These are phyloP conservation scores for Camelus bactrianus DNA, from an alignment of 2,113 vertebrate genomes.

Conservation along the genomic window DNA sequence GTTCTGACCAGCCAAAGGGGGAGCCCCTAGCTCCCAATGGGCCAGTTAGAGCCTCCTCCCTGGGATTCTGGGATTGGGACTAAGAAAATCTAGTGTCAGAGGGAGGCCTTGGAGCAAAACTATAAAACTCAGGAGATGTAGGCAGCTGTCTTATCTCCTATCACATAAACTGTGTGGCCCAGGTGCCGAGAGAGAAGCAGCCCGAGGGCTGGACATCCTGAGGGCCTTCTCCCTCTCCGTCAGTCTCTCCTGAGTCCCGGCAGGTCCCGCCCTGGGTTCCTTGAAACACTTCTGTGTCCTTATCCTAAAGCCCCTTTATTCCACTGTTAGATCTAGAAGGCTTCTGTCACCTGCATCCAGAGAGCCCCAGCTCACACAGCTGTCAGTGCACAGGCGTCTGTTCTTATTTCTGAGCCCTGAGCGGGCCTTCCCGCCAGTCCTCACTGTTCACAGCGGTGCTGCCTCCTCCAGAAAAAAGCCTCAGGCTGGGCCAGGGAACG, in stretches of 20 bases:
- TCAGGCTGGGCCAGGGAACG: background rate
- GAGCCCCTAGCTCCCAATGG: background rate
- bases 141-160: background rate
- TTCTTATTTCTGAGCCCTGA: background rate
- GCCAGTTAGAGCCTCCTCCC: background rate
- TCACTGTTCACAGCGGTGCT: background rate
- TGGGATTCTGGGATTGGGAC: background rate
- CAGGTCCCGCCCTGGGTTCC: too few relatives aligned
- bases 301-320: background rate
- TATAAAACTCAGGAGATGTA: background rate
- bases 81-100: background rate
- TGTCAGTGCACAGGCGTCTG: background rate
- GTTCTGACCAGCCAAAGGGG: background rate
- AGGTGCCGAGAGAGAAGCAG: background rate
- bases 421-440: accelerated
- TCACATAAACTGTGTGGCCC: too few relatives aligned
- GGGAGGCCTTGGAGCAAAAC: background rate
- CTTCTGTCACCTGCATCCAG: background rate
- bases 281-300: background rate
- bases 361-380: background rate
- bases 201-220: background rate
- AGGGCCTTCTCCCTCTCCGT: background rate
- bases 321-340: background rate
- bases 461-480: background rate
- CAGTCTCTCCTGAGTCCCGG: background rate